These are phyloP conservation scores for Macrosiphum euphorbiae DNA, from an alignment of 2,888 invertebrate genomes.

Conservation along the genomic window DNA sequence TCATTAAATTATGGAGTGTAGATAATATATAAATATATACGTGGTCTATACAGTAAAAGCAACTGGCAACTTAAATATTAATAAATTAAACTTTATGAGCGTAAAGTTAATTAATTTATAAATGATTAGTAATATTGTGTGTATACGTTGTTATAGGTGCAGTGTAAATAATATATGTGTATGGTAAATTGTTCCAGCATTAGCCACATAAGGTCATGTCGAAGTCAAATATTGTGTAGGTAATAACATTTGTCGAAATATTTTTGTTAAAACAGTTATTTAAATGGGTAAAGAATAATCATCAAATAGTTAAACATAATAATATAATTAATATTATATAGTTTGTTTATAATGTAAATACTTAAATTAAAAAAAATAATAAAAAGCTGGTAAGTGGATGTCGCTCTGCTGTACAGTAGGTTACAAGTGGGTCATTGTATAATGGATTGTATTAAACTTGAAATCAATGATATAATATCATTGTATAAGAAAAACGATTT, in stretches of 20 bases:
- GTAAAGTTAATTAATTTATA: not conserved
- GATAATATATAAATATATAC: not conserved
- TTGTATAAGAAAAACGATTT: too few species aligned
- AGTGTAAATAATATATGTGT: not conserved
- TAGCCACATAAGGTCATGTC: not conserved
- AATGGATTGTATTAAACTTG: too few species aligned
- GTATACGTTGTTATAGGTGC: not conserved
- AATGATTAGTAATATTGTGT: not conserved
- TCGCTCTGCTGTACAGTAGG: too few species aligned
- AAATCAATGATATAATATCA: too few species aligned
- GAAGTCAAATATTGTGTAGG: not conserved
- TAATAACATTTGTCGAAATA: not conserved
- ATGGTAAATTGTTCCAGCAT: not conserved
- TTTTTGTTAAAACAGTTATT: not conserved
- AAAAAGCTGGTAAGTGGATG: too few species aligned
- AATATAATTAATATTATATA: not conserved
- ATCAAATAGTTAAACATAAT: too few species aligned
- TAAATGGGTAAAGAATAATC: not conserved
- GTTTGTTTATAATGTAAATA: not conserved
- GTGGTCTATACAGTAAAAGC: not conserved
- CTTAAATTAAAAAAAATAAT: not conserved
- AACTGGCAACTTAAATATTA: not conserved
- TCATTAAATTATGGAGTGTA: not conserved
- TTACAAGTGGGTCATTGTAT: too few species aligned
- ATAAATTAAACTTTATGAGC: not conserved